A percentile compares a stretch with the other conserved stretches of the same genome.
Conservation (phyloP, 2,113 vertebrate genomes). For the Triplophysa dalaica region DNA sequence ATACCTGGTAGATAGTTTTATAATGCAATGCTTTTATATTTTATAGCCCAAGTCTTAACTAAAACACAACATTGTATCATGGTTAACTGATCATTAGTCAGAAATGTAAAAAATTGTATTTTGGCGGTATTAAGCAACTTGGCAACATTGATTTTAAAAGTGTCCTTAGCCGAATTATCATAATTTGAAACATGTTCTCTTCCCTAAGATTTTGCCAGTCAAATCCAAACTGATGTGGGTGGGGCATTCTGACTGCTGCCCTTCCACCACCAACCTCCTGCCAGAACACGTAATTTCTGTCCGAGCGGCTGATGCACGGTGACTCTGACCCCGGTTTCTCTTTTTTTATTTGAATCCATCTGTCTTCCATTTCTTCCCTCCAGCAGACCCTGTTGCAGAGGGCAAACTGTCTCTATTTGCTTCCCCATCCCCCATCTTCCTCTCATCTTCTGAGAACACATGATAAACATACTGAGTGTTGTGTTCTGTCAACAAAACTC, state of each 20-base stretch:
- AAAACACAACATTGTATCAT: no score
- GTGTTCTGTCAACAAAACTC: not conserved
- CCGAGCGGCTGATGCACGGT: not conserved
- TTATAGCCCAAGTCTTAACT: no score
- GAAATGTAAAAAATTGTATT: no score
- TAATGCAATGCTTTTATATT: no score
- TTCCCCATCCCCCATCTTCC: not conserved
- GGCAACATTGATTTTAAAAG: not conserved
- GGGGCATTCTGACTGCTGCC: constrained; percentile 10
- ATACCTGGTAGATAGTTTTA: no score
- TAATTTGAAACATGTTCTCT: not conserved
- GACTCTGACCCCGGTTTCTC: constrained; percentile 19
- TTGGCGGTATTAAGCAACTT: no score
- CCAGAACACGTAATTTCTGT: not conserved
- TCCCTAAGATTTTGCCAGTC: constrained; percentile 24
- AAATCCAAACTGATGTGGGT: constrained; percentile 14
- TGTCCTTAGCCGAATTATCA: not conserved
- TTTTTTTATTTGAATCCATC: not conserved
- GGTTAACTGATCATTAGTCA: no score
- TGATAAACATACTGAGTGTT: not conserved
- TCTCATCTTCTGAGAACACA: not conserved
- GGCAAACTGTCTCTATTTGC: not conserved
- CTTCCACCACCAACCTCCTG: constrained; percentile 13
- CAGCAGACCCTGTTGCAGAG: not conserved
- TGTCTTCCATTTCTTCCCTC: not conserved